Base-by-base conservation (phyloP, 2,888 invertebrate genomes). In the Aleiodes testaceus region DNA sequence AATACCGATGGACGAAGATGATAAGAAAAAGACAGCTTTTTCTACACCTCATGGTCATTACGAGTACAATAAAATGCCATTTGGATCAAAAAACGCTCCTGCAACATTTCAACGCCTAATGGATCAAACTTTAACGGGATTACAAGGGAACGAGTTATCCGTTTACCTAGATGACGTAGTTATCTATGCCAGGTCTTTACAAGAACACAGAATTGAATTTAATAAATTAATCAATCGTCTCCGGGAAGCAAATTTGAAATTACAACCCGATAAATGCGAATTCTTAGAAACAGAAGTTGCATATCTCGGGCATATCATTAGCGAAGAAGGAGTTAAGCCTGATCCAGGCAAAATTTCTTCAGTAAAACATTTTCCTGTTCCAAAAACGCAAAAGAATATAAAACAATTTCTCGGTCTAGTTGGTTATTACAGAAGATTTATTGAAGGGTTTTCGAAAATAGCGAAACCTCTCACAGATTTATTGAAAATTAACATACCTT, bases 31-130 rank as follows among this genome's bases (percentile, higher is more conserved):
- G 53, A 79, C 75, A 1, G 78, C 79, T 2, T 81, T 81, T 26
- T 73, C 75, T 0, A 78, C 77, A 7, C 69, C 72, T 2, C 55
- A 74, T 1, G 78, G 76, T 0, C 79, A 80, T 44, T 80, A 73
- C 14, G 75, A 81, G 22, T 82, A 74, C 59, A 66, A 49, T 2
- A 26, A 76, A 11, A 79, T 82, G 79, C 77, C 79, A 81, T 26
- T 26, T 5, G 26, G 26, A 2, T 26, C 5, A 5, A 26, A 26
- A 2, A 26, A 26, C 5, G 26, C 82, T 0, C 84, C 83, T 0
- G 77, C 80, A 1, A 82, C 81, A 0, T 85, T 84, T 69, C 80
- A 81, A 49, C 66, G 81, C 1, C 16, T 81, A 7, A 85, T 86
- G 82, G 78, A 85, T 50, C 64, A 71, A 4, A 77, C 79, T 0